Conservation (phyloP, 2,888 invertebrate species). For the Siphlonurus alternatus region DNA sequence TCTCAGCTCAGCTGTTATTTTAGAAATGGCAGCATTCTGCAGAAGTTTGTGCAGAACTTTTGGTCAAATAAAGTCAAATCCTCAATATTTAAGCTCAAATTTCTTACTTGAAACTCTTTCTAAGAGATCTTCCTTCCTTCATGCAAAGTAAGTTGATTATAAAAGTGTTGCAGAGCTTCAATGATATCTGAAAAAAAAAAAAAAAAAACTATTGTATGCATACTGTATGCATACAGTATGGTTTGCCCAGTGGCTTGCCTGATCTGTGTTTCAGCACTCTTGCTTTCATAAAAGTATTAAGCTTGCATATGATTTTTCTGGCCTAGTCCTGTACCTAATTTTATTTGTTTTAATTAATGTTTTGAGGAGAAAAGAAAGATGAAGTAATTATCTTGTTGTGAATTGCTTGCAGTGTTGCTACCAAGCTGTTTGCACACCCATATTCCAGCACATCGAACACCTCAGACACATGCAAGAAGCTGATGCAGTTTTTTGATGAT, state of each 20-base stretch:
- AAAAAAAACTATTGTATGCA: too few species aligned
- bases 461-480: constrained; percentile 10
- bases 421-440: neutral
- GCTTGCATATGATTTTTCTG: too few species aligned
- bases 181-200: too few species aligned
- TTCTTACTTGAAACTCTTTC: neutral
- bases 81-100: neutral
- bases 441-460: neutral
- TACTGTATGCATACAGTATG: too few species aligned
- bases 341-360: too few species aligned
- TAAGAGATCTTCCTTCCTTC: neutral
- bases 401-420: neutral
- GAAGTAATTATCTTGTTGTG: neutral
- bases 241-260: too few species aligned
- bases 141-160: neutral
- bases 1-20: neutral
- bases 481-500: constrained; percentile 83
- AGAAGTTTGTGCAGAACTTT: neutral
- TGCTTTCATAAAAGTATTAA: too few species aligned
- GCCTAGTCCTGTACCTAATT: too few species aligned
- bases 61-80: neutral
- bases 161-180: too few species aligned
- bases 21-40: neutral
- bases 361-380: too few species aligned
- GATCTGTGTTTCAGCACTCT: too few species aligned